Evolutionary conservation across 2,113 vertebrate genomes (phyloP), one percentile per base, ranked within the genome.

Genomic region (Lamprologus lemairii): DNA sequence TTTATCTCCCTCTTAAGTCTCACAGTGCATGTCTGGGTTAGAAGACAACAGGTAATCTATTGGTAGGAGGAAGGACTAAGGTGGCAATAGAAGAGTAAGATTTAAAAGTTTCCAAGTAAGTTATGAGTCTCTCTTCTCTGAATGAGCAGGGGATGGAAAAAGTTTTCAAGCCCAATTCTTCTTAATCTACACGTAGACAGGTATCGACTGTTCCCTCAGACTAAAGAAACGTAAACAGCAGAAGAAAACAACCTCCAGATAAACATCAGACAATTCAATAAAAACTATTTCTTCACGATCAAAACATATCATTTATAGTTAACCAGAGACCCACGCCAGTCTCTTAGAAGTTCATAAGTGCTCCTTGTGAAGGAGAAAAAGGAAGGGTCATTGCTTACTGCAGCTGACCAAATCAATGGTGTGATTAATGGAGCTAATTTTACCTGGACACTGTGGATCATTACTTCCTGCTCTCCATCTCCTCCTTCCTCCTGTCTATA

Each of bases 381-480:
- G 4, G 53, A 51, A 65, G 75, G 81, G 82, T 80, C 82, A 78
- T 40, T 84, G 89, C 82, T 73, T 85, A 85, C 85, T 94, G 85
- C 85, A 31, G 63, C 53, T 47, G 65, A 92, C 82, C 89, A 91
- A 94, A 95, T 96, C 95, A 93, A 96, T 96, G 90, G 19, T 54
- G 91, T 95, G 95, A 96, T 96, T 95, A 96, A 96, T 96, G 94
- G 93, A 94, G 93, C 89, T 95, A 95, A 96, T 96, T 96, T 95
- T 87, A 91, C 93, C 91, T 93, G 91, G 93, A 94, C 91, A 83
- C 89, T 84, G 89, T 7, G 87, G 94, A 94, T 97, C 92, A 95
- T 96, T 96, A 95, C 93, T 90, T 91, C 82, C 85, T 68, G 87
- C 85, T 88, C 89, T 91, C 85, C 83, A 42, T 91, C 90, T 86